phyloP scores from a whole-genome alignment of 35 echinoderm and acorn worm species.

The Lytechinus variegatus region DNA sequence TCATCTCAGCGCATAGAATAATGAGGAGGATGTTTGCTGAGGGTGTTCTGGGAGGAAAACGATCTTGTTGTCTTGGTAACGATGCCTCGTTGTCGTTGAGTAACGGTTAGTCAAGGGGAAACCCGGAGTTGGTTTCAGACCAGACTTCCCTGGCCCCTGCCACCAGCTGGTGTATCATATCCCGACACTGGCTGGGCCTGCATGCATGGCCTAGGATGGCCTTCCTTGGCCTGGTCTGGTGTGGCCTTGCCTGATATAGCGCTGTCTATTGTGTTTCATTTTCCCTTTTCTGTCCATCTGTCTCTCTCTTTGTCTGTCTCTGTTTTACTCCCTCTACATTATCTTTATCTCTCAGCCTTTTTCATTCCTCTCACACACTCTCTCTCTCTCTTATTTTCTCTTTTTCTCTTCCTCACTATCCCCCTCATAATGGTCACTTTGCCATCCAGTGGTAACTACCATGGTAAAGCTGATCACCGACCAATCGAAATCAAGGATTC shows the following conservation, averaged over 20 bases:
- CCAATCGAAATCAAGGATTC: too few species aligned
- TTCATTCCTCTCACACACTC: neutral
- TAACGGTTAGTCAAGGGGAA: neutral
- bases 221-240: neutral
- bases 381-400: neutral
- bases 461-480: too few species aligned
- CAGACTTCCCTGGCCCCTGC: neutral
- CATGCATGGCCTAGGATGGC: neutral
- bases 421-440: too few species aligned
- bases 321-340: neutral
- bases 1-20: neutral
- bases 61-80: neutral
- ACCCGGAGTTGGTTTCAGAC: neutral
- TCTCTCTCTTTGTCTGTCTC: neutral
- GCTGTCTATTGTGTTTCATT: neutral
- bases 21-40: neutral
- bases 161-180: neutral
- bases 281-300: neutral
- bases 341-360: neutral
- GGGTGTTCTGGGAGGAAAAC: neutral
- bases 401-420: neutral
- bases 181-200: neutral
- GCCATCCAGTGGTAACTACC: too few species aligned
- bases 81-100: neutral
- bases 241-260: too few species aligned